Evolutionary conservation across 2,113 vertebrate genomes (phyloP), one percentile per base, ranked within the genome.

Genomic region (Plectropomus leopardus): DNA sequence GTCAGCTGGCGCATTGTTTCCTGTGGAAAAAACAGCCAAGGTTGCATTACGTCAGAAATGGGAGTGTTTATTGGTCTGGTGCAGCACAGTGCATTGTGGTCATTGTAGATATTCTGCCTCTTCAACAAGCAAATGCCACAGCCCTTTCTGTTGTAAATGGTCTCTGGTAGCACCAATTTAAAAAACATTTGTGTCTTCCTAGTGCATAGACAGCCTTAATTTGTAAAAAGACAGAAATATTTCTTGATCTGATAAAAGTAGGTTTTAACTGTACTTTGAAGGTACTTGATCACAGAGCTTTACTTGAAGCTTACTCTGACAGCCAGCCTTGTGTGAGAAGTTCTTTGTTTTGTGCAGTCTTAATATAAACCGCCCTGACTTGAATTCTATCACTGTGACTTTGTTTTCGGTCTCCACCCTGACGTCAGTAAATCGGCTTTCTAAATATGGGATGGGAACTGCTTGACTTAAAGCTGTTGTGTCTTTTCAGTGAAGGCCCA

Each of bases 391-490:
- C 21, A 17, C 24, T 30, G 11, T 75, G 26, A 34, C 28, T 19
- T 30, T 26, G 51, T 50, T 14, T 70, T 60, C 47, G 16, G 21
- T 63, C 47, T 48, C 11, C 30, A 19, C 63, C 67, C 72, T 89
- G 85, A 84, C 57, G 69, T 80, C 78, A 59, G 69, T 53, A 45
- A 71, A 51, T 17, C 9, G 42, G 54, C 61, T 80, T 66, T 83
- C 44, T 42, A 68, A 87, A 73, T 57, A 71, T 30, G 40, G 50
- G 70, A 42, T 44, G 66, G 72, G 73, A 85, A 81, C 83, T 34
- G 44, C 61, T 50, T 53, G 59, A 61, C 76, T 82, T 55, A 79
- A 84, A 82, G 71, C 73, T 24, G 53, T 57, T 57, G 68, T 82
- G 47, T 82, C 59, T 67, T 51, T 77, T 59, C 47, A 80, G 28